Evolutionary conservation across 2,888 invertebrate species (phyloP).

Genomic region (Congeria kusceri): DNA sequence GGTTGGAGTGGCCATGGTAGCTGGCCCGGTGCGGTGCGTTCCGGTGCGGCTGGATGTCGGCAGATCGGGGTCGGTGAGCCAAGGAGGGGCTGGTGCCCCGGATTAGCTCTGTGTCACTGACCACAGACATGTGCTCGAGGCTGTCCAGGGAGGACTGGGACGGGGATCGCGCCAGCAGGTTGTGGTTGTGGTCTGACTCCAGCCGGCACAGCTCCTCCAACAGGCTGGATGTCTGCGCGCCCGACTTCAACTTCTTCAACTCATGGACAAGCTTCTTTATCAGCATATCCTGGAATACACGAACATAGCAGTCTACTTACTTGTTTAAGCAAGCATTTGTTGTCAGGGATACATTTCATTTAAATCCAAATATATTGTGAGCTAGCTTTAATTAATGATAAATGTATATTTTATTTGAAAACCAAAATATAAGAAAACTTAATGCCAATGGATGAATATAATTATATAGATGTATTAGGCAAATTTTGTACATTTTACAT

Average conservation of each 20-base stretch:
- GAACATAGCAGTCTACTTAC: too few species aligned
- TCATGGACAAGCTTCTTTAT: conserved; percentile 75
- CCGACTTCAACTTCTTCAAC: conserved; percentile 66
- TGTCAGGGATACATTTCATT: too few species aligned
- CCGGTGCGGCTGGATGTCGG: conserved; percentile 52
- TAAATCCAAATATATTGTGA: too few species aligned
- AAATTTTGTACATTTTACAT: too few species aligned
- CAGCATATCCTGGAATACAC: conserved; percentile 73
- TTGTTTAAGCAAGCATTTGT: too few species aligned
- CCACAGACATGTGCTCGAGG: conserved; percentile 52
- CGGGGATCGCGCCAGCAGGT: conserved; percentile 61
- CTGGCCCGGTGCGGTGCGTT: conserved; percentile 48
- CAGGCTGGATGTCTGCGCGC: conserved; percentile 69
- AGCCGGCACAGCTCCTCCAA: conserved; percentile 73
- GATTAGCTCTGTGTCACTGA: conserved; percentile 62
- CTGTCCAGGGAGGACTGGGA: conserved; percentile 71
- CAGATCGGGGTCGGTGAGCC: conserved; percentile 53
- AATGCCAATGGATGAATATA: too few species aligned
- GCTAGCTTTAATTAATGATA: too few species aligned
- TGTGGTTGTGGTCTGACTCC: conserved; percentile 72
- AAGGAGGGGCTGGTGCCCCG: conserved; percentile 42
- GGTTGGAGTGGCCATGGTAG: conserved; percentile 49
- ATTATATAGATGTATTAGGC: too few species aligned
- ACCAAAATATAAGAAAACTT: too few species aligned
- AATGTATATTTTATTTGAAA: too few species aligned